Evolutionary conservation across 2,888 invertebrate genomes (phyloP).

Genomic region (Ramazzottius varieornatus): DNA sequence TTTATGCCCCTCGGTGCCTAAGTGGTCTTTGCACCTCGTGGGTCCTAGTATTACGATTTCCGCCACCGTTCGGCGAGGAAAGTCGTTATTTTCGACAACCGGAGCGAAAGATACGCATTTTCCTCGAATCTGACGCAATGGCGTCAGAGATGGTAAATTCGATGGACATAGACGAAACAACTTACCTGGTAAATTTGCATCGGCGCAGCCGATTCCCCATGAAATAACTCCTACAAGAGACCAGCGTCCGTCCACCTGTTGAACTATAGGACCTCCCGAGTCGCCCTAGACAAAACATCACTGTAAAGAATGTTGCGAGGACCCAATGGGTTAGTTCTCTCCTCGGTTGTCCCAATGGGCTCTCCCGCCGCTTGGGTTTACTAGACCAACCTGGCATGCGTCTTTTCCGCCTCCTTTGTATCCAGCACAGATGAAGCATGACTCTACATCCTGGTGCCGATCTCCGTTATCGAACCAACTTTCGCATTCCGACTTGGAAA

Average conservation of each 20-base stretch:
- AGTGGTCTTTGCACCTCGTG: too few relatives aligned
- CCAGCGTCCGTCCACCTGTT: conserved; percentile 12
- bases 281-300: conserved; percentile 25
- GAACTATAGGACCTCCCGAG: conserved; percentile 13
- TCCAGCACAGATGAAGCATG: conserved; percentile 58
- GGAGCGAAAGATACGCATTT: too few relatives aligned
- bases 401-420: conserved; percentile 51
- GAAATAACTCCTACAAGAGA: conserved; percentile 12
- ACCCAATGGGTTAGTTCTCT: too few relatives aligned
- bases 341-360: too few relatives aligned
- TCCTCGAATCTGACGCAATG: too few relatives aligned
- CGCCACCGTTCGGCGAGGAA: too few relatives aligned
- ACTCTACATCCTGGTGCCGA: conserved; percentile 63
- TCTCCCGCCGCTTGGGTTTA: too few relatives aligned
- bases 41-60: too few relatives aligned
- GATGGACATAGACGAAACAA: too few relatives aligned
- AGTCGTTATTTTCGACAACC: too few relatives aligned
- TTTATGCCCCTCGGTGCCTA: too few relatives aligned
- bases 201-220: conserved; percentile 11
- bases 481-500: conserved; percentile 67
- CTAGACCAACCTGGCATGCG: conserved; percentile 25
- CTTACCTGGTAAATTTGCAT: conserved; percentile 12
- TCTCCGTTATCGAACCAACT: conserved; percentile 74
- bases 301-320: not conserved
- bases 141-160: too few relatives aligned